Evolutionary conservation across 2,888 invertebrate species (phyloP).

Genomic region (Aspidiotus destructor): DNA sequence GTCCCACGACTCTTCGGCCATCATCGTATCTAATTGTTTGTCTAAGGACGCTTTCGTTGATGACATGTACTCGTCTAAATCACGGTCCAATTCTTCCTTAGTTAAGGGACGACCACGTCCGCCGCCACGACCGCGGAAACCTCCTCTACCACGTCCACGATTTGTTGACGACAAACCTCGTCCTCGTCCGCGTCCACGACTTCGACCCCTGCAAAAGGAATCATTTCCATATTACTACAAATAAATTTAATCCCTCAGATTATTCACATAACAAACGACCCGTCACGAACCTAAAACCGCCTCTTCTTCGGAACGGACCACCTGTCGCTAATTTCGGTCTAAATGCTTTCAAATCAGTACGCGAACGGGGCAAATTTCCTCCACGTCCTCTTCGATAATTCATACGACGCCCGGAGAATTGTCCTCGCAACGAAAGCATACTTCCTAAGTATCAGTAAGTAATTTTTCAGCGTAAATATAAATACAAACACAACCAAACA

Average conservation of each 20-base stretch:
- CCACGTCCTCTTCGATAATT: slow-evolving; percentile 16
- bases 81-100: slow-evolving; percentile 37
- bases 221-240: not conserved
- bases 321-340: slow-evolving; percentile 15
- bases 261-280: not conserved
- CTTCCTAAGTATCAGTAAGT: not conserved
- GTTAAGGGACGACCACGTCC: slow-evolving; percentile 34
- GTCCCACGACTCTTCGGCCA: slow-evolving; percentile 35
- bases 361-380: not conserved
- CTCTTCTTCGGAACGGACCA: not conserved
- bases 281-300: not conserved
- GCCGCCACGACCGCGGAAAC: slow-evolving; percentile 15
- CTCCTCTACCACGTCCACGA: slow-evolving; percentile 23
- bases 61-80: slow-evolving; percentile 38
- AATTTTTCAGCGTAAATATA: not conserved
- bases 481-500: not conserved
- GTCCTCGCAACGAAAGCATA: slow-evolving; percentile 15
- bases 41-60: slow-evolving; percentile 35
- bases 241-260: not conserved
- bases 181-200: slow-evolving; percentile 14
- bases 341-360: slow-evolving; percentile 16
- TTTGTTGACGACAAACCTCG: not conserved
- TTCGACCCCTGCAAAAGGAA: too few relatives aligned
- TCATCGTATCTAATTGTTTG: slow-evolving; percentile 36
- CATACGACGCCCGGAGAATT: slow-evolving; percentile 6